Evolutionary conservation across 2,888 invertebrate genomes (phyloP).

Genomic region (Pandemis cinnamomeana): DNA sequence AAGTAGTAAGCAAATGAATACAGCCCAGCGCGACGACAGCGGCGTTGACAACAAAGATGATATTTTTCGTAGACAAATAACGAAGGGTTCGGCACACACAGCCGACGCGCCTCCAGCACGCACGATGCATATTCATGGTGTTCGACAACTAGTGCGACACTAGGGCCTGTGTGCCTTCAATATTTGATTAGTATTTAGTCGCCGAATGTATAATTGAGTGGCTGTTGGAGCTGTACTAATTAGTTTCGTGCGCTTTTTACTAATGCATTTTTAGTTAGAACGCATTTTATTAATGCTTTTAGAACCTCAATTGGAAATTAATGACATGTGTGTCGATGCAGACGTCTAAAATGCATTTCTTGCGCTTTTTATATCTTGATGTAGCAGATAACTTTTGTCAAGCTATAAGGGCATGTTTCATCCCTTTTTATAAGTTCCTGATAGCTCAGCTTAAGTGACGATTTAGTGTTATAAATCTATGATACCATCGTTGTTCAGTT

Average conservation of each 20-base stretch:
- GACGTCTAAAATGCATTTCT: neutral
- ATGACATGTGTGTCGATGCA: neutral
- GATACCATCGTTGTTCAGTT: no score
- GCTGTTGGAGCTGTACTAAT: conserved; percentile 38
- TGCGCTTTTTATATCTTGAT: neutral
- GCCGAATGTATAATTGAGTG: conserved; percentile 54
- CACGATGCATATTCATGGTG: conserved; percentile 81
- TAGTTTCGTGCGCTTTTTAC: conserved; percentile 38
- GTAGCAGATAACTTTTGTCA: neutral
- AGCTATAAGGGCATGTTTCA: neutral
- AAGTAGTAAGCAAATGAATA: conserved; percentile 44
- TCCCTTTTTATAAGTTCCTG: no score
- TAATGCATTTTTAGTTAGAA: conserved; percentile 15
- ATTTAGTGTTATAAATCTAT: no score
- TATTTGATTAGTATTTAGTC: conserved; percentile 68
- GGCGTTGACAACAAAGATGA: conserved; percentile 75
- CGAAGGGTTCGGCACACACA: conserved; percentile 71
- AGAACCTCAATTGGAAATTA: neutral
- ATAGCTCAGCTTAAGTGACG: no score
- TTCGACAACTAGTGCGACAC: conserved; percentile 74
- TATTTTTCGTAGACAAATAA: conserved; percentile 80
- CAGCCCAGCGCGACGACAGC: conserved; percentile 58
- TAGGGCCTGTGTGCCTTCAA: conserved; percentile 68
- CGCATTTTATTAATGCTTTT: neutral
- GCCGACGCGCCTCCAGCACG: conserved; percentile 67